Conservation (phyloP, 35 echinoderm and acorn worm species). For the Apostichopus californicus region DNA sequence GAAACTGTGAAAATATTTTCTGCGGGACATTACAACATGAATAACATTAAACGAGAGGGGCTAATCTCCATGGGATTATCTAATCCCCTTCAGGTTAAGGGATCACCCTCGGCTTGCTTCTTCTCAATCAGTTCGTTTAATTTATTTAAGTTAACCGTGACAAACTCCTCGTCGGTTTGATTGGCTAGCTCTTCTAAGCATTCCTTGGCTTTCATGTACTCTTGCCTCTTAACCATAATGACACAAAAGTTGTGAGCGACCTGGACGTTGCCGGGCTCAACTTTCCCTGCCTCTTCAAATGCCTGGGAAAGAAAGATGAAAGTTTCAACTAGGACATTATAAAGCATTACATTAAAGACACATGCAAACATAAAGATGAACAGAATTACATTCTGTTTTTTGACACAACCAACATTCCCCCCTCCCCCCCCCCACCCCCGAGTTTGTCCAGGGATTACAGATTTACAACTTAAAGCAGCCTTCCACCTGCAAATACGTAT, state of each 20-base stretch:
- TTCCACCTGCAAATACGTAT: no score
- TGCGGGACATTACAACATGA: no score
- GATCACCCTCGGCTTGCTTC: not conserved
- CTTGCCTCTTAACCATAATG: not conserved
- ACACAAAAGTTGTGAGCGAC: conserved; percentile 48
- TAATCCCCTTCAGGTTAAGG: not conserved
- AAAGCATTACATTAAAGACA: no score
- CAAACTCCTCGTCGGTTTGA: not conserved
- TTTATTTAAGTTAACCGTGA: not conserved
- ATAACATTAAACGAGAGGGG: no score
- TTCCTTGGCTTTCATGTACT: conserved; percentile 7
- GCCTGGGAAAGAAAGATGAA: not conserved
- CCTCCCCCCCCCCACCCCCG: no score
- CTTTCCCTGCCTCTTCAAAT: conserved; percentile 17
- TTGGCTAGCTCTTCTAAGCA: not conserved
- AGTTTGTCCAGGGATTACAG: no score
- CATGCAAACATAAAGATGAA: no score
- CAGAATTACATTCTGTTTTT: no score
- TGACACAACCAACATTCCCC: no score
- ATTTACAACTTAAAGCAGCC: no score
- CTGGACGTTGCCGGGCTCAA: not conserved
- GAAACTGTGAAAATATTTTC: no score
- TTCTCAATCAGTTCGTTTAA: conserved; percentile 19
- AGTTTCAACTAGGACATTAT: accelerated
- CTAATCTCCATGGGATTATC: no score